These are phyloP conservation scores for Megaceryle alcyon DNA, from an alignment of 2,797 vertebrate species.

Conservation along the genomic window DNA sequence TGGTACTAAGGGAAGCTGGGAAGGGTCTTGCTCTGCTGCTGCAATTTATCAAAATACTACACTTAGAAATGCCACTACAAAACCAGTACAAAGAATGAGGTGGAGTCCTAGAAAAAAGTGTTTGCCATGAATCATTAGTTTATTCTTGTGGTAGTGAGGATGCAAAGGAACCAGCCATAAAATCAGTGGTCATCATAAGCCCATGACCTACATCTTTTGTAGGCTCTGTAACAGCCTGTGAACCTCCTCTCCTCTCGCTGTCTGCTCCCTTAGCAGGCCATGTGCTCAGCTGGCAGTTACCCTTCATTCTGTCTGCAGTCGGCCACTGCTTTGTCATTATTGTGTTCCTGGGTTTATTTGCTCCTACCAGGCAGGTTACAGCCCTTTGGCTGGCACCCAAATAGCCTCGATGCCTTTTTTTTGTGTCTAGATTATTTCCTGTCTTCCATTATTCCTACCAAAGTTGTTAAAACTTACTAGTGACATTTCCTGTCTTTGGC, in stretches of 20 bases:
- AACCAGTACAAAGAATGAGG: background rate
- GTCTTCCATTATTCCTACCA: background rate
- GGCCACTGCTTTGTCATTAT: background rate
- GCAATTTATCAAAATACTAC: fast-evolving
- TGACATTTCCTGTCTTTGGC: constrained; percentile 25
- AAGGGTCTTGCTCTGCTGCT: background rate
- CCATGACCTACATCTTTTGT: background rate
- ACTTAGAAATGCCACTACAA: background rate
- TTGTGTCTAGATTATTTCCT: background rate
- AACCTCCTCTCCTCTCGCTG: background rate
- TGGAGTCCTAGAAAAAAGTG: background rate
- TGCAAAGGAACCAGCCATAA: background rate
- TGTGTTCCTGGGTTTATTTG: constrained; percentile 40
- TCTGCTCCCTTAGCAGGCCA: background rate
- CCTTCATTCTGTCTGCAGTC: background rate
- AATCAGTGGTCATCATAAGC: background rate
- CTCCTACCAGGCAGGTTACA: constrained; percentile 30
- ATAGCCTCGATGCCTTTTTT: background rate
- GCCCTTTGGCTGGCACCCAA: constrained; percentile 37
- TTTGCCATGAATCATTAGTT: background rate
- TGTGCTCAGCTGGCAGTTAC: background rate
- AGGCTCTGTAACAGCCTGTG: background rate
- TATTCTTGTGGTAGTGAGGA: background rate
- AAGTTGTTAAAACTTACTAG: constrained; percentile 17
- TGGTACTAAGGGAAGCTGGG: fast-evolving